Percentiles rank a stretch among this genome's conserved stretches.
Conservation (phyloP, 2,888 invertebrate genomes). For the Chymomyza amoena region DNA sequence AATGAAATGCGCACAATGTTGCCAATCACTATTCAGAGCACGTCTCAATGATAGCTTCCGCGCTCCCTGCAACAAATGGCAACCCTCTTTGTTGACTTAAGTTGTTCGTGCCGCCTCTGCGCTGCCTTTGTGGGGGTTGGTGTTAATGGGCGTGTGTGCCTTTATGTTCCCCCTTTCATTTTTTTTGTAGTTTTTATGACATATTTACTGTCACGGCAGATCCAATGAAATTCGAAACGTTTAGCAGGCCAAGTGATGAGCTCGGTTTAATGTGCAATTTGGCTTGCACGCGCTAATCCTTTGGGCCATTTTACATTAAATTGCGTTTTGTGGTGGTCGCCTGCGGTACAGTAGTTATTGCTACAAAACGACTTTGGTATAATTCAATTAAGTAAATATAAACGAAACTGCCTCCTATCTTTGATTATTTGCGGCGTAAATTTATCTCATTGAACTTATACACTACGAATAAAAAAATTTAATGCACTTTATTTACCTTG, state of each 20-base stretch:
- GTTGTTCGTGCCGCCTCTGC: not conserved
- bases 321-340: slow-evolving; percentile 15
- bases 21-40: slow-evolving; percentile 47
- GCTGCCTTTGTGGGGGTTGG: slow-evolving; percentile 19
- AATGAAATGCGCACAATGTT: slow-evolving; percentile 28
- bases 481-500: no score
- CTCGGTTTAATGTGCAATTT: slow-evolving; percentile 11
- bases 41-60: slow-evolving; percentile 35
- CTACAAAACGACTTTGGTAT: not conserved
- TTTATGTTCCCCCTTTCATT: not conserved
- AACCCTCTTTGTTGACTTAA: not conserved
- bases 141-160: not conserved
- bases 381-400: no score
- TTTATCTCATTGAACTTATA: no score
- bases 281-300: slow-evolving; percentile 41
- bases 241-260: not conserved
- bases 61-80: slow-evolving; percentile 4
- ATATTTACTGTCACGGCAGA: not conserved
- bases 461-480: no score
- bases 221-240: not conserved
- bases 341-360: not conserved
- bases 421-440: no score
- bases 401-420: not conserved
- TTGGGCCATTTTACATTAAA: slow-evolving; percentile 27
- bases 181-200: not conserved